Conservation (phyloP, 2,797 vertebrate genomes). For the Coregonus ussuriensis region DNA sequence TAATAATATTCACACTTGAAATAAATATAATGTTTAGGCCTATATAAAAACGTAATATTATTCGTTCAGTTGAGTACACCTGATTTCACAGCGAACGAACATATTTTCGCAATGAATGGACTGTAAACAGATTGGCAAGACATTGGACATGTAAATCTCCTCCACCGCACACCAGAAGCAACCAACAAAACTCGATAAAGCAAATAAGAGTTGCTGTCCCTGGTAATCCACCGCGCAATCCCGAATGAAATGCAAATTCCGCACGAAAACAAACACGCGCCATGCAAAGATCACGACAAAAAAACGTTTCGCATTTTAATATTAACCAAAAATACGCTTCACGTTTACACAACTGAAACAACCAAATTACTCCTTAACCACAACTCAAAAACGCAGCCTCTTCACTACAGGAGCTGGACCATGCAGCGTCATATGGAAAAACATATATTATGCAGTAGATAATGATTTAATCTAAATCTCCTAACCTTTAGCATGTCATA, state of each 20-base stretch:
- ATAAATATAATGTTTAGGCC: background rate
- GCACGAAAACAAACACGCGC: conserved; percentile 63
- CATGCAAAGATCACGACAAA: conserved; percentile 55
- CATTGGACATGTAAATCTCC: conserved; percentile 43
- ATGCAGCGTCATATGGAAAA: background rate
- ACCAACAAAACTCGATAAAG: conserved; percentile 43
- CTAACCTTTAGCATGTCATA: background rate
- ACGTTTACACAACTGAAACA: conserved; percentile 59
- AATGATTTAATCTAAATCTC: background rate
- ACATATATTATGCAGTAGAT: conserved; percentile 22
- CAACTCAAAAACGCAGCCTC: conserved; percentile 40
- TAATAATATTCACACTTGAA: background rate
- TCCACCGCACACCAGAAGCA: conserved; percentile 29
- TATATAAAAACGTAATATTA: background rate
- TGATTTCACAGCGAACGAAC: conserved; percentile 2
- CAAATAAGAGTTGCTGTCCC: conserved; percentile 52
- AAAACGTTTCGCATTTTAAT: conserved; percentile 51
- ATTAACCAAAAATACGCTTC: conserved; percentile 58
- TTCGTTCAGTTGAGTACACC: background rate
- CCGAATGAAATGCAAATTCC: conserved; percentile 68
- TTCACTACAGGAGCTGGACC: background rate
- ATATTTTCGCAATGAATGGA: conserved; percentile 30
- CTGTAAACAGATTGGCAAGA: conserved; percentile 37
- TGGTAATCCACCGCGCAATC: conserved; percentile 35
- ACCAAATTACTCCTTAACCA: conserved; percentile 49